phyloP scores from a whole-genome alignment of 1,140 invertebrate species.

The Lethrus apterus region DNA sequence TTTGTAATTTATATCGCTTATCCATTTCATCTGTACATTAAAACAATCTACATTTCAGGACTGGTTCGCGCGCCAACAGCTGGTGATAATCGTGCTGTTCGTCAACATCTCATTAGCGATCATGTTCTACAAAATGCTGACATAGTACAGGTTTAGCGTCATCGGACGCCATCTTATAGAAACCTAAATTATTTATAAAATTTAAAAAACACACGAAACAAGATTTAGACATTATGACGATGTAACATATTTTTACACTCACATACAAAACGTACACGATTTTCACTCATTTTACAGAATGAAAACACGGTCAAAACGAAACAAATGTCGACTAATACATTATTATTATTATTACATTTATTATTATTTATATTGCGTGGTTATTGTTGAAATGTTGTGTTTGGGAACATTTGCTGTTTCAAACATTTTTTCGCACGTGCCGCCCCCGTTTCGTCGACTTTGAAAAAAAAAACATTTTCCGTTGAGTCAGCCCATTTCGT shows the following conservation, averaged over 20 bases:
- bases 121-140: slow-evolving; percentile 94
- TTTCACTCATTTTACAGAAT: too few relatives aligned
- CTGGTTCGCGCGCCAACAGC: slow-evolving; percentile 94
- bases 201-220: slow-evolving; percentile 2
- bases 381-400: slow-evolving; percentile 26
- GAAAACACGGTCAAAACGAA: too few relatives aligned
- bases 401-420: slow-evolving; percentile 34
- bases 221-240: slow-evolving; percentile 4
- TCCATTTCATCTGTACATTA: too few relatives aligned
- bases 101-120: slow-evolving; percentile 93
- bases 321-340: slow-evolving; percentile 18
- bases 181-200: too few relatives aligned
- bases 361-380: slow-evolving; percentile 17
- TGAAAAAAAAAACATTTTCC: too few relatives aligned
- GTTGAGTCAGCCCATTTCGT: too few relatives aligned
- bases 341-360: slow-evolving; percentile 6
- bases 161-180: slow-evolving; percentile 21
- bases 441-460: too few relatives aligned
- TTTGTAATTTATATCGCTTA: too few relatives aligned
- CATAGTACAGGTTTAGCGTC: slow-evolving; percentile 54
- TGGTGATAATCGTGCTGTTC: slow-evolving; percentile 91
- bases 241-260: slow-evolving; percentile 4
- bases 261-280: too few relatives aligned
- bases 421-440: slow-evolving; percentile 13
- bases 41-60: slow-evolving; percentile 82